Base-by-base conservation (phyloP, 1,140 invertebrate genomes). In the Fopius arisanus region DNA sequence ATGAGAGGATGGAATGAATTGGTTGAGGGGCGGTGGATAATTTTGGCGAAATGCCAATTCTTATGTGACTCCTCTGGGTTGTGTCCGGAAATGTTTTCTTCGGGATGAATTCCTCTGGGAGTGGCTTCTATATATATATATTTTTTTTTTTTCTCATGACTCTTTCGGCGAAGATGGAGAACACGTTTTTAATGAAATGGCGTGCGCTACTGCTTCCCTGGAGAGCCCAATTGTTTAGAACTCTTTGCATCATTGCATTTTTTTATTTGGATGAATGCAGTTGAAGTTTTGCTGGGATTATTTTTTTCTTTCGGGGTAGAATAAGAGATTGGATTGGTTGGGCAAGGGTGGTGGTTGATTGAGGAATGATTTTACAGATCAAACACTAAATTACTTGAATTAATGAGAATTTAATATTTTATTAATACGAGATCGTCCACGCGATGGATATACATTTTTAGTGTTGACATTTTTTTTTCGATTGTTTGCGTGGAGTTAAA, bases 141-240 rank as follows among this genome's bases (percentile, higher is more conserved):
- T 16, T 48, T 48, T 16, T 48, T 48, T 16, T 26, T 59, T 59
- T 26, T 59, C 26, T 59, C 19, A 23, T 6, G 0, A 19, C 1
- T 51, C n/a, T 5, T 51, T 51, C 1, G 33, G 14, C 4, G 62
- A 71, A 12, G 54, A 73, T 59, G 63, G 59, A 67, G 43, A 73
- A 73, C 59, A 51, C 67, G 37, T 77, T 66, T 75, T 79, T 80
- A 79, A 80, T 81, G 80, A 80, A 80, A 81, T 81, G 80, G 80
- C 78, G 51, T 31, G 51, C 70, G 75, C 23, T 59, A 75, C 72
- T 71, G 63, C 54, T 63, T 70, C 70, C 70, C 77, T 59, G 23
- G 78, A 76, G 79, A 71, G 62, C n/a, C 21, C 68, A 70, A 82
- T 82, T 82, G 80, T 81, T 79, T 80, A 80, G 78, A 74, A 77